Conservation (phyloP, 2,113 vertebrate genomes). For the Rhea pennata region DNA sequence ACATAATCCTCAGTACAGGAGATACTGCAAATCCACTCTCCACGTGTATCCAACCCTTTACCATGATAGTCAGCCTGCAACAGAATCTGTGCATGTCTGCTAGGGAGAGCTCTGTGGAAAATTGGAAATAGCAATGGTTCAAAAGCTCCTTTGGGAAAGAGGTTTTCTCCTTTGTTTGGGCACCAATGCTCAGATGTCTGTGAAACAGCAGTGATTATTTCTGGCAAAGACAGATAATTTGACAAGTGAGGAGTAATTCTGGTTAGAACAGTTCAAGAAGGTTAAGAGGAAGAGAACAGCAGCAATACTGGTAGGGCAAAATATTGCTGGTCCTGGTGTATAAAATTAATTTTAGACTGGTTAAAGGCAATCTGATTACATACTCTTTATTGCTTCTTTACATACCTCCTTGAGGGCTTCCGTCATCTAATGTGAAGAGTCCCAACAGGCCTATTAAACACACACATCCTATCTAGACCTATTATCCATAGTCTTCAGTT, state of each 20-base stretch:
- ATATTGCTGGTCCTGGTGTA: background rate
- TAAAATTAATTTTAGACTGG: background rate
- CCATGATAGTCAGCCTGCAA: too few species aligned
- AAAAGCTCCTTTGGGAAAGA: constrained; percentile 8
- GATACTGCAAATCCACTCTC: background rate
- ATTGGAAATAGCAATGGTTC: background rate
- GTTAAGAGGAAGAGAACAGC: background rate
- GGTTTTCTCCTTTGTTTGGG: background rate
- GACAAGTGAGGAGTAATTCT: background rate
- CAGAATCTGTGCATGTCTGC: background rate
- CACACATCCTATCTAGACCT: background rate
- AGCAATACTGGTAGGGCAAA: background rate
- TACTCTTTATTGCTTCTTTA: constrained; percentile 4
- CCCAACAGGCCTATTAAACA: constrained; percentile 40
- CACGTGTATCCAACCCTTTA: background rate
- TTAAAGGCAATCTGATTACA: constrained; percentile 16
- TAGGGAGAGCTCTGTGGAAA: background rate
- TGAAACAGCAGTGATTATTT: background rate
- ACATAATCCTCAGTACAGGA: background rate
- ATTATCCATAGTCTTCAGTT: background rate
- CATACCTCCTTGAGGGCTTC: background rate
- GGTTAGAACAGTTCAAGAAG: background rate
- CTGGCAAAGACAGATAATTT: background rate
- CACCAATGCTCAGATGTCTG: background rate
- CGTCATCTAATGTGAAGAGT: background rate